phyloP scores from a whole-genome alignment of 2,888 invertebrate genomes.

The Hypercompe scribonia region DNA sequence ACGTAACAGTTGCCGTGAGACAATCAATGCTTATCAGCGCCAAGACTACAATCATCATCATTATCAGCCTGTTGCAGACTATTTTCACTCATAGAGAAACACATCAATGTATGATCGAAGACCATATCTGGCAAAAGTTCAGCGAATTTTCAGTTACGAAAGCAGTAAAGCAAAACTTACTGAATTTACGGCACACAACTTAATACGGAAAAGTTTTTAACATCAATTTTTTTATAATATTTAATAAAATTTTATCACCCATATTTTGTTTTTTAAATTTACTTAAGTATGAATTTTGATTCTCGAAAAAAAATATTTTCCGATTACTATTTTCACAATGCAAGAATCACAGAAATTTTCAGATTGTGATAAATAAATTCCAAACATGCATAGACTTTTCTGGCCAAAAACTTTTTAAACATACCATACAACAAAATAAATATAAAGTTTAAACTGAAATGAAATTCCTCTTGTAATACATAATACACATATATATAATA shows the following conservation, averaged over 20 bases:
- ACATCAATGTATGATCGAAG: too few species aligned
- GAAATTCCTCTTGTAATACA: conserved; percentile 37
- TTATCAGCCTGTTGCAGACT: too few species aligned
- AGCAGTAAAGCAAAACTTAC: too few species aligned
- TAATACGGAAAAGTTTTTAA: background rate
- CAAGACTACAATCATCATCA: background rate
- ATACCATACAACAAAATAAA: conserved; percentile 55
- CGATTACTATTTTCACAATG: background rate
- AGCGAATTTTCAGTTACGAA: too few species aligned
- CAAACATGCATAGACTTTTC: conserved; percentile 26
- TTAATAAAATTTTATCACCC: background rate
- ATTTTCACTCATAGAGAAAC: too few species aligned
- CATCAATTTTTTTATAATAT: too few species aligned
- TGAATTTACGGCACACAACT: too few species aligned
- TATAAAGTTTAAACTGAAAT: conserved; percentile 59
- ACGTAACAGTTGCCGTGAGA: too few species aligned
- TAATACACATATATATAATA: conserved; percentile 21
- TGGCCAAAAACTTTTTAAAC: conserved; percentile 54
- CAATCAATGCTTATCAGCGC: background rate
- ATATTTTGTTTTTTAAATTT: too few species aligned
- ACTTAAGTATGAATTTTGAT: too few species aligned
- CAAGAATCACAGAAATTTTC: background rate
- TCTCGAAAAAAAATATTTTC: too few species aligned
- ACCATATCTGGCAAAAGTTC: too few species aligned
- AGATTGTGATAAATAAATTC: conserved; percentile 28